Conservation (phyloP, 1,140 invertebrate species). For the Thereuonema tuberculata region DNA sequence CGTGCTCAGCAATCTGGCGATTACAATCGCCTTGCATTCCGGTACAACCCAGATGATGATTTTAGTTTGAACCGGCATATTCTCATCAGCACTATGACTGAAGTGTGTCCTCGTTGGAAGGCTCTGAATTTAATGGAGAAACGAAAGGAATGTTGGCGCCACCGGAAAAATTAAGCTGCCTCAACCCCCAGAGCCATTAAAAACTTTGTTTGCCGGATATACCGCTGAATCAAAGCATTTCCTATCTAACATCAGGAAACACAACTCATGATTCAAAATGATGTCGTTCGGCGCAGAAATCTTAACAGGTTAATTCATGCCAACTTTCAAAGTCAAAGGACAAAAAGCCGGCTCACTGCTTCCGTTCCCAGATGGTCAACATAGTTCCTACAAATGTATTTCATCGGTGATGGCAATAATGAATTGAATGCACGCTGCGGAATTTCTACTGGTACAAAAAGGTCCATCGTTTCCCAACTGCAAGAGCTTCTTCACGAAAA, state of each 20-base stretch:
- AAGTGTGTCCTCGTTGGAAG: constrained; percentile 19
- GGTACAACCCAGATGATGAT: neutral
- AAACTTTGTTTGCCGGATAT: neutral
- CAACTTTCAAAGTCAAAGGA: constrained; percentile 36
- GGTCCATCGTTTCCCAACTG: constrained; percentile 16
- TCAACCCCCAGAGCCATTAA: neutral
- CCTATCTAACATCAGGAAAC: constrained; percentile 29
- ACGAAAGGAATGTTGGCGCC: constrained; percentile 29
- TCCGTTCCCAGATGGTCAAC: constrained; percentile 21
- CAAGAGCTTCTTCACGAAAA: constrained; percentile 28
- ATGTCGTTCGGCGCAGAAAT: constrained; percentile 29
- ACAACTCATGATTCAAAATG: constrained; percentile 33
- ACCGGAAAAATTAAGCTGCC: constrained; percentile 27
- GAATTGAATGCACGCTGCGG: constrained; percentile 6
- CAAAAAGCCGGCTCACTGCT: constrained; percentile 30
- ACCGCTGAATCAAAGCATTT: constrained; percentile 26
- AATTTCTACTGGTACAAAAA: constrained; percentile 6
- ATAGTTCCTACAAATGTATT: constrained; percentile 35
- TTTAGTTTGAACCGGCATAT: neutral
- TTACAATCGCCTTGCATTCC: too few relatives aligned
- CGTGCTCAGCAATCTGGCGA: too few relatives aligned
- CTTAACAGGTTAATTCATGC: constrained; percentile 23
- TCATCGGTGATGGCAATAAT: constrained; percentile 13
- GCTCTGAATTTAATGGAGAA: constrained; percentile 30
- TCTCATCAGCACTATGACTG: neutral